Evolutionary conservation across 1,140 invertebrate species (phyloP).

Genomic region (Psix sp.): DNA sequence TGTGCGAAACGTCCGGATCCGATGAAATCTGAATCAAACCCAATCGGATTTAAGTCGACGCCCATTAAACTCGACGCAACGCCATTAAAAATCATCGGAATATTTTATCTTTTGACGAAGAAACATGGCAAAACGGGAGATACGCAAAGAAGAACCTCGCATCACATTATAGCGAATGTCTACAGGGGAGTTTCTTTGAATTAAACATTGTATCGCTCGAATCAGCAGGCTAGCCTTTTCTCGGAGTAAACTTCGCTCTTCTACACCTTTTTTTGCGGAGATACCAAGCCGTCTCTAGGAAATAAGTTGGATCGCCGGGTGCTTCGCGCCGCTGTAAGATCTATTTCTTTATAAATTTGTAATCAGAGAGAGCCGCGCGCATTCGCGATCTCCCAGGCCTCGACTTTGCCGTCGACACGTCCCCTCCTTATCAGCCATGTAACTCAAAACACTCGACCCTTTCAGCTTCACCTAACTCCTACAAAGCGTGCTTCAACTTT

Average conservation of each 20-base stretch:
- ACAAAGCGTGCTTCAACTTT: conserved; percentile 30
- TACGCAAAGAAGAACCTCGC: conserved; percentile 29
- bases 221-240: conserved; percentile 28
- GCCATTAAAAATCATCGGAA: conserved; percentile 10
- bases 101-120: conserved; percentile 14
- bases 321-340: conserved; percentile 29
- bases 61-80: conserved; percentile 13
- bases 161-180: conserved; percentile 46
- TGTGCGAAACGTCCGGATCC: background rate
- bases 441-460: conserved; percentile 29
- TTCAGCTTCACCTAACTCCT: conserved; percentile 19
- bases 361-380: conserved; percentile 44
- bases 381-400: conserved; percentile 13
- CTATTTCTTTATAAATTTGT: conserved; percentile 55
- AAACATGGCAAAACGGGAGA: conserved; percentile 17
- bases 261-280: conserved; percentile 19
- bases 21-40: conserved; percentile 1
- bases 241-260: conserved; percentile 41
- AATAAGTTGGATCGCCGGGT: background rate
- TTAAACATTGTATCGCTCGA: conserved; percentile 50
- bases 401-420: background rate
- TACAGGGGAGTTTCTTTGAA: conserved; percentile 52
- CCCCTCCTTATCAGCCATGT: background rate
- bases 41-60: conserved; percentile 14
- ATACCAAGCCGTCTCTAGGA: too few relatives aligned